A percentile compares a stretch with the other conserved stretches of the same genome.
Evolutionary conservation across 2,888 invertebrate species (phyloP).

Genomic region (Caradrina clavipalpis): DNA sequence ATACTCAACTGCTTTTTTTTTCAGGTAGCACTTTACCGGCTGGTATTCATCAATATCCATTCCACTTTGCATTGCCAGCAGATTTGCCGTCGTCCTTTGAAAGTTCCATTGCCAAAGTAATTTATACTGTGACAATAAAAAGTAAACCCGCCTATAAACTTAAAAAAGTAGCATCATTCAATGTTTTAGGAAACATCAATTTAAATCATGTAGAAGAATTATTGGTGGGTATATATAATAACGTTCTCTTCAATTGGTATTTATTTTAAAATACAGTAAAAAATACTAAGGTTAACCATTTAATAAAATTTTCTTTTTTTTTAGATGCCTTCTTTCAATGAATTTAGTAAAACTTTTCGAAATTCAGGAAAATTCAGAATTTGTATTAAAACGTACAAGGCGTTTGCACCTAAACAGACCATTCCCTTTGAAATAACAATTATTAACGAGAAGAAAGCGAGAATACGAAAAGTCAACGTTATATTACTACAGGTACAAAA

Average conservation of each 20-base stretch:
- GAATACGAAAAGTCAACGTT: conserved; percentile 76
- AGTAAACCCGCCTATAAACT: conserved; percentile 75
- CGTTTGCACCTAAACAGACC: conserved; percentile 78
- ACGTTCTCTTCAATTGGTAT: not conserved
- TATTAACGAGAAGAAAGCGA: conserved; percentile 76
- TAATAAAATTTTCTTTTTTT: conserved; percentile 17
- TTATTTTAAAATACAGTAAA: not conserved
- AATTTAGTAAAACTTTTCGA: conserved; percentile 76
- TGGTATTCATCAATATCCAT: conserved; percentile 78
- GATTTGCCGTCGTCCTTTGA: conserved; percentile 83
- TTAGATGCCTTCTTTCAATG: conserved; percentile 75
- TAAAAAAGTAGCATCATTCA: conserved; percentile 72
- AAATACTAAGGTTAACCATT: not conserved
- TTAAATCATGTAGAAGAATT: conserved; percentile 76
- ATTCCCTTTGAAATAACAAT: conserved; percentile 79
- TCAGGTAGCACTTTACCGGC: conserved; percentile 75
- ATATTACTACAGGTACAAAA: conserved; percentile 77
- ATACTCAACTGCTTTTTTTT: conserved; percentile 29
- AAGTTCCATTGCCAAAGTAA: conserved; percentile 80
- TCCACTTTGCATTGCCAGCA: conserved; percentile 81
- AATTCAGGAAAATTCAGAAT: conserved; percentile 72
- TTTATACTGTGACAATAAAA: conserved; percentile 78
- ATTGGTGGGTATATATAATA: conserved; percentile 69
- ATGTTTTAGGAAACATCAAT: conserved; percentile 78
- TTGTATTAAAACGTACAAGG: conserved; percentile 78